phyloP scores from a whole-genome alignment of 2,888 invertebrate species.

The Microctonus aethiopoides region DNA sequence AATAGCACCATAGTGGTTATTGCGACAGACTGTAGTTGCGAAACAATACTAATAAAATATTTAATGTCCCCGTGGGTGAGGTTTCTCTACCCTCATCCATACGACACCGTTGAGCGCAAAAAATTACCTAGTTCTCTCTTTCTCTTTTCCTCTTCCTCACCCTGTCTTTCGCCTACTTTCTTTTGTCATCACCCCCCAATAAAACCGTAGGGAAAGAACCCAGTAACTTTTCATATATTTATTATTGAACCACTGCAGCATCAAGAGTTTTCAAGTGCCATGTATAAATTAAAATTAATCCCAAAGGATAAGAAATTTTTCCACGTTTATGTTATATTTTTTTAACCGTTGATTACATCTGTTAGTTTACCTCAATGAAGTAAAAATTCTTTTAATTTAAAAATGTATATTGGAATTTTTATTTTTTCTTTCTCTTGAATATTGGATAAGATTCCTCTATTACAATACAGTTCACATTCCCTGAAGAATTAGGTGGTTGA shows the following conservation, averaged over 20 bases:
- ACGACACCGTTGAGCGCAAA: background rate
- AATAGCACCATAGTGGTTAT: background rate
- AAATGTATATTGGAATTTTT: too few species aligned
- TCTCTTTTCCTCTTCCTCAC: background rate
- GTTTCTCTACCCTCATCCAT: conserved; percentile 6
- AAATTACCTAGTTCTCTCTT: background rate
- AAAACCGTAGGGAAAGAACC: background rate
- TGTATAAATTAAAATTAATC: background rate
- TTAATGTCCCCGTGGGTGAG: conserved; percentile 16
- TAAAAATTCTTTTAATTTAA: too few species aligned
- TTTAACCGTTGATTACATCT: too few species aligned
- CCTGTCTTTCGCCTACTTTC: background rate
- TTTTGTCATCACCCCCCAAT: background rate
- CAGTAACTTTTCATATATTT: background rate
- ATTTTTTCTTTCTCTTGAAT: too few species aligned
- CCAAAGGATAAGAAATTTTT: background rate
- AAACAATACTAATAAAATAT: conserved; percentile 25
- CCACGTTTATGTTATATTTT: background rate
- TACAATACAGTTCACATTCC: background rate
- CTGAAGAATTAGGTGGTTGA: background rate
- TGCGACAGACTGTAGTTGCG: conserved; percentile 7
- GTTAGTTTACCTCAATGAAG: too few species aligned
- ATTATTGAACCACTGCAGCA: background rate
- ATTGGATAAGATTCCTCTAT: background rate
- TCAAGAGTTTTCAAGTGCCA: background rate